Evolutionary conservation across 2,113 vertebrate species (phyloP).

Genomic region (Cinclus mexicanus): DNA sequence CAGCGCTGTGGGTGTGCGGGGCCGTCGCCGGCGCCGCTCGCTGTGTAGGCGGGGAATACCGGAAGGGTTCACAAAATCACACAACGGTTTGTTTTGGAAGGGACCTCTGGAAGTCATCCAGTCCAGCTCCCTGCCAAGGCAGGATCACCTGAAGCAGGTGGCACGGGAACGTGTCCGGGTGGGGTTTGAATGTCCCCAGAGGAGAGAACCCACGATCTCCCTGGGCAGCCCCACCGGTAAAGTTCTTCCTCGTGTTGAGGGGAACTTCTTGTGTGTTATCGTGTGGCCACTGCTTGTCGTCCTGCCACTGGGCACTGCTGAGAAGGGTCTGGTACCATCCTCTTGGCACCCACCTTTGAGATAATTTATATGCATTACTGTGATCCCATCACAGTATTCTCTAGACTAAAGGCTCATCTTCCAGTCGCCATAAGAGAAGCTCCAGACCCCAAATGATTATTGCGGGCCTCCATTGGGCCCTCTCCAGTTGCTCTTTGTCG

Average conservation of each 20-base stretch:
- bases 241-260: not conserved
- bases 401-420: not conserved
- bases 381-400: not conserved
- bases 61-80: not conserved
- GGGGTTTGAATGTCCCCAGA: not conserved
- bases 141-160: not conserved
- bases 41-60: rapidly evolving
- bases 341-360: not conserved
- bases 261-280: not conserved
- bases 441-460: not conserved
- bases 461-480: not conserved
- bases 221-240: not conserved
- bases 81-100: not conserved
- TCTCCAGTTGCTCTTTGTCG: not conserved
- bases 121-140: not conserved
- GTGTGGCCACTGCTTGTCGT: not conserved
- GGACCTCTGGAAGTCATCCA: not conserved
- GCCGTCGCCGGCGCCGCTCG: rapidly evolving
- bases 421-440: too few relatives aligned
- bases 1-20: rapidly evolving
- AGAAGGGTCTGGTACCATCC: not conserved
- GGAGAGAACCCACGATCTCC: not conserved
- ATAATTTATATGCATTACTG: rapidly evolving
- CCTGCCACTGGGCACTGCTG: not conserved
- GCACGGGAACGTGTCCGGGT: not conserved